Base-by-base conservation (phyloP, 2,888 invertebrate species). In the Aleiodes testaceus region DNA sequence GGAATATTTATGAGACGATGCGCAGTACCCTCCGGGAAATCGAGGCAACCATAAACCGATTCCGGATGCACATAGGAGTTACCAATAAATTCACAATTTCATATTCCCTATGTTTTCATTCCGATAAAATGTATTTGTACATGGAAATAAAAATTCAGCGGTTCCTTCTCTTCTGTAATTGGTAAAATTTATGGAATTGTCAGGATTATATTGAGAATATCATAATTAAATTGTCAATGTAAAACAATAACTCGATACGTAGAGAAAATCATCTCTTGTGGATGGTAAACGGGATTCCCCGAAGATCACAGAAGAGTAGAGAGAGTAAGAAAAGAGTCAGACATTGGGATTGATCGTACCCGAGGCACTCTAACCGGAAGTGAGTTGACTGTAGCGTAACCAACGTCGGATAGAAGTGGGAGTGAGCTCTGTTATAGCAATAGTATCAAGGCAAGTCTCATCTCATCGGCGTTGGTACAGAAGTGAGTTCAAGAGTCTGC, bases 1-100 rank as follows among this genome's bases (percentile, higher is more conserved):
- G 52, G 42, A 66, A 77, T 78, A 77, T 77, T 78, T 74, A 78
- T 78, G 78, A 75, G 30, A 55, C 16, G 42, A 18, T 36, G 36
- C 42, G 14, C 73, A 78, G 72, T 64, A 73, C 50, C 36, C 69
- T 63, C 73, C 74, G 72, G 76, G 74, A 77, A 78, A 75, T 77
- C 75, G 75, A 70, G 72, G 72, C 36, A 18, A 59, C 59, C 36
- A 55, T 55, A 55, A 59, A 59, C 36, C 59, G 59, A 59, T 59
- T 59, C 36, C 59, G 59, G 59, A 59, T 59, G 18, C 36, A 59
- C 42, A 42, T 36, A 36, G 9, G 1, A 14, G 36, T 36, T 42
- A 30, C 16, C 42, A 59, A 59, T 42, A 59, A 59, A 59, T 59
- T 59, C 18, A 9, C 59, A 59, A 42, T 59, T 59, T 59, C 36